Conservation (phyloP, 2,797 vertebrate species). For the Mus spretus region DNA sequence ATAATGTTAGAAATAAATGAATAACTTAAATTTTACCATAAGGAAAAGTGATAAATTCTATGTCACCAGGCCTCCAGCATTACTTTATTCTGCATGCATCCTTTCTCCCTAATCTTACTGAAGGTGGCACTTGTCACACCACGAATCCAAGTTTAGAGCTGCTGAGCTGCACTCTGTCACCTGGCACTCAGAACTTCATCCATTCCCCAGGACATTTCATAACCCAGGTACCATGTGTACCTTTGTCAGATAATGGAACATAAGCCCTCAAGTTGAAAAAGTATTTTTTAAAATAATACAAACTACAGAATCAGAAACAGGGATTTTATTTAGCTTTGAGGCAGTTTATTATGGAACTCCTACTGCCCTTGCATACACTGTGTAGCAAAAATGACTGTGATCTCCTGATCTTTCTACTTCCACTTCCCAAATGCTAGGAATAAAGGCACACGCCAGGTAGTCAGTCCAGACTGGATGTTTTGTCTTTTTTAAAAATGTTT, state of each 20-base stretch:
- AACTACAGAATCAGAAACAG: neutral
- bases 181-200: neutral
- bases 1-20: neutral
- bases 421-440: neutral
- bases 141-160: neutral
- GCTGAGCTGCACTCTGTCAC: neutral
- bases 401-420: neutral
- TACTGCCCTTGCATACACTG: neutral
- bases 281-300: conserved; percentile 12
- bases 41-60: conserved; percentile 27
- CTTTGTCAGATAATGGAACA: neutral
- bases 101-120: conserved; percentile 40
- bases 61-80: neutral
- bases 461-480: neutral
- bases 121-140: neutral
- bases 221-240: neutral
- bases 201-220: neutral
- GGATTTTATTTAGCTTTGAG: neutral
- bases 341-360: too few relatives aligned
- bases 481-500: neutral
- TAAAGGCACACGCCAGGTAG: neutral
- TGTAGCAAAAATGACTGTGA: neutral
- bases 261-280: neutral
- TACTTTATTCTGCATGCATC: neutral
- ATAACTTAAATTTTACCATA: conserved; percentile 19